Evolutionary conservation across 2,888 invertebrate species (phyloP).

Genomic region (Metallyticus violacea): DNA sequence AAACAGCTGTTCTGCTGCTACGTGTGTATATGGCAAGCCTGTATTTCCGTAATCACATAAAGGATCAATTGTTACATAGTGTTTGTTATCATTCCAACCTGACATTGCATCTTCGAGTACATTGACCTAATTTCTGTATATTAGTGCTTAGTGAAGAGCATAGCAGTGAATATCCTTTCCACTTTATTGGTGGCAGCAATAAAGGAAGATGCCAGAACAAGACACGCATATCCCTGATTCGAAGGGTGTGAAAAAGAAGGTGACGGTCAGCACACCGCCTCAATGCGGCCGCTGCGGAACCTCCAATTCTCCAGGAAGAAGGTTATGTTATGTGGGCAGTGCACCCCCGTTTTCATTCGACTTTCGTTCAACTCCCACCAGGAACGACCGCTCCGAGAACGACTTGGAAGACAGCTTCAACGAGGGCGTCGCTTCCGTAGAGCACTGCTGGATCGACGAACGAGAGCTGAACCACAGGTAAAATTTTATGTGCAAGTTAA

Average conservation of each 20-base stretch:
- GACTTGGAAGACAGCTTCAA: slow-evolving; percentile 57
- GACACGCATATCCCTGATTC: background rate
- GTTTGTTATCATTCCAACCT: too few relatives aligned
- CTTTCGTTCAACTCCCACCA: slow-evolving; percentile 29
- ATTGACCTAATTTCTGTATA: too few relatives aligned
- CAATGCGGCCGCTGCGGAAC: background rate
- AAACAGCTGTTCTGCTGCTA: background rate
- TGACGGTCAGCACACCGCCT: background rate
- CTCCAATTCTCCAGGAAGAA: background rate
- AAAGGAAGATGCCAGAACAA: background rate
- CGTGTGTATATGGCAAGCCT: too few relatives aligned
- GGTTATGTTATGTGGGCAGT: too few relatives aligned
- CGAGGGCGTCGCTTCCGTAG: slow-evolving; percentile 47
- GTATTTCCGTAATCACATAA: too few relatives aligned
- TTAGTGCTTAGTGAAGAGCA: too few relatives aligned
- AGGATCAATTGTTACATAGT: too few relatives aligned
- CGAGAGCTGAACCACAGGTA: slow-evolving; percentile 60
- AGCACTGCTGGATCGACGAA: slow-evolving; percentile 54
- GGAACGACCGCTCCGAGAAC: slow-evolving; percentile 50
- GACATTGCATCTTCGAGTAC: too few relatives aligned
- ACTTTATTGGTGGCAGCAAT: too few relatives aligned
- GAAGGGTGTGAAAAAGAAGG: background rate
- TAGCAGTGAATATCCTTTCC: too few relatives aligned
- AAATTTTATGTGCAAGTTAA: background rate
- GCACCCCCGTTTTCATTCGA: slow-evolving; percentile 32